Percentiles rank a stretch among this genome's conserved stretches.
These are phyloP conservation scores for Syrphus vitripennis DNA, from an alignment of 2,888 invertebrate species.

Conservation along the genomic window DNA sequence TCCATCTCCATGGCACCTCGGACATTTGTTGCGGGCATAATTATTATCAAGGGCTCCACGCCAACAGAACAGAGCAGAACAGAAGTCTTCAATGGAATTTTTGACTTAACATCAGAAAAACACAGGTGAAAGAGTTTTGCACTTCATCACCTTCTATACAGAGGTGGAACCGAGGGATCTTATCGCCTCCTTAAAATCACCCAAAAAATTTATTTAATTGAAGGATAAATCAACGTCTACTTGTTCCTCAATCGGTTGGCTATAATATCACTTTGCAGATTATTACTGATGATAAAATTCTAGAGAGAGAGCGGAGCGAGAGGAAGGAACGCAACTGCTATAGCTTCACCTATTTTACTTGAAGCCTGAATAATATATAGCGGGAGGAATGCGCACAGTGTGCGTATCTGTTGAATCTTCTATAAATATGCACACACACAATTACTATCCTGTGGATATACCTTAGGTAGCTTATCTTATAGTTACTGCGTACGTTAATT, in stretches of 20 bases:
- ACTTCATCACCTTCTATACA: constrained; percentile 43
- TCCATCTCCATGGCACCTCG: background rate
- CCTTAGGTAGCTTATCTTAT: constrained; percentile 25
- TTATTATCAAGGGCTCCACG: constrained; percentile 15
- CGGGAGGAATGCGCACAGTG: constrained; percentile 16
- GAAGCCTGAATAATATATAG: background rate
- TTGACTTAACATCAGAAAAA: background rate
- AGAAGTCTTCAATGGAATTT: constrained; percentile 15
- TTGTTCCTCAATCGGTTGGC: constrained; percentile 58
- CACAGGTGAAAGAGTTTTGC: constrained; percentile 44
- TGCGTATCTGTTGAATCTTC: constrained; percentile 31
- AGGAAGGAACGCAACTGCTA: background rate
- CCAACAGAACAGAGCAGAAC: background rate
- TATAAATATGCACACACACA: background rate
- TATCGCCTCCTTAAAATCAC: constrained; percentile 54
- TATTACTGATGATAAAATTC: constrained; percentile 58
- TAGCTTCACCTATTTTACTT: background rate
- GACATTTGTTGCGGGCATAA: background rate
- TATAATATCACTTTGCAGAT: constrained; percentile 55
- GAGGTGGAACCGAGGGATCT: background rate
- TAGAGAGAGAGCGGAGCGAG: constrained; percentile 27
- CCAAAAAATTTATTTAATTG: constrained; percentile 64
- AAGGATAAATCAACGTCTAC: constrained; percentile 69
- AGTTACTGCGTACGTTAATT: constrained; percentile 57
- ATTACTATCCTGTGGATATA: background rate